Evolutionary conservation across 2,113 vertebrate species (phyloP).

Genomic region (Saccopteryx bilineata): DNA sequence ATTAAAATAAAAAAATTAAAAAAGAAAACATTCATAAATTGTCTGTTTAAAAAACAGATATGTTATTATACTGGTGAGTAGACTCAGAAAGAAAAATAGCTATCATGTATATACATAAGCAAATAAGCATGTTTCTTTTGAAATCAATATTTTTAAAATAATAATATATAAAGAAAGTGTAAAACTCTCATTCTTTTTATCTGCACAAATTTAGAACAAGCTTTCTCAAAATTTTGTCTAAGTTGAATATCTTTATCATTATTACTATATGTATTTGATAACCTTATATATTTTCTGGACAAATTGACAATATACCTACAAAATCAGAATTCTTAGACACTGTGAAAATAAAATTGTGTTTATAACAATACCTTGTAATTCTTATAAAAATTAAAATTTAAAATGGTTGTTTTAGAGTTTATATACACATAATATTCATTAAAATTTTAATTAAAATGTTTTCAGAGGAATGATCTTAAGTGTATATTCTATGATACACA

Average conservation of each 20-base stretch:
- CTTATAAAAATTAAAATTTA: not conserved
- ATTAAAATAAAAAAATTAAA: no score
- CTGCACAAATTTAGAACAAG: not conserved
- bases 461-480: not conserved
- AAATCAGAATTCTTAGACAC: not conserved
- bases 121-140: not conserved
- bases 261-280: not conserved
- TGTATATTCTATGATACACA: not conserved
- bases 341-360: not conserved
- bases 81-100: not conserved
- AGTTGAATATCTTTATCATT: not conserved
- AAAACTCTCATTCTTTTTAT: not conserved
- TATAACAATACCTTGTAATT: not conserved
- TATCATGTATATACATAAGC: not conserved
- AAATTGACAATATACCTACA: not conserved
- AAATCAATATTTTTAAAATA: not conserved
- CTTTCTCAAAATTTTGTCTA: not conserved
- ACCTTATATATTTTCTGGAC: not conserved
- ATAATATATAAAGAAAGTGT: not conserved
- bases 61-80: not conserved
- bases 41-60: not conserved
- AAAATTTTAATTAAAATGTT: constrained; percentile 9
- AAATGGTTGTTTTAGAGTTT: constrained; percentile 1
- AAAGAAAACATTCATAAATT: not conserved
- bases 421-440: not conserved